Evolutionary conservation across 2,797 vertebrate genomes (phyloP).

Genomic region (Phataginus tetradactyla): DNA sequence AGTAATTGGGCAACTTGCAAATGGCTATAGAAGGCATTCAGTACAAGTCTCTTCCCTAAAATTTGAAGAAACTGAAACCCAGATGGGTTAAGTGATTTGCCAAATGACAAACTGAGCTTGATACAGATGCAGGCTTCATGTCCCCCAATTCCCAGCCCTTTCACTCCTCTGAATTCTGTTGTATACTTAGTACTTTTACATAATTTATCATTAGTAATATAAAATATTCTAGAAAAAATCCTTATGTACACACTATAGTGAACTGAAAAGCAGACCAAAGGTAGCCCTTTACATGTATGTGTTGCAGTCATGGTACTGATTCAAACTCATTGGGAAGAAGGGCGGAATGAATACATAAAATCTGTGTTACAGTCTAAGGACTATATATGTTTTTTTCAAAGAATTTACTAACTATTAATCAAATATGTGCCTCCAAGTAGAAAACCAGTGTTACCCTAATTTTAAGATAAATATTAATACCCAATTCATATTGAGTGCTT

Average conservation of each 20-base stretch:
- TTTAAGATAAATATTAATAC: conserved; percentile 17
- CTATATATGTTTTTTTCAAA: neutral
- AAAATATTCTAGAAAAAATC: neutral
- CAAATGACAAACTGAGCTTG: neutral
- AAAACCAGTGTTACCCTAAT: neutral
- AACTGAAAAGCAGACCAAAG: neutral
- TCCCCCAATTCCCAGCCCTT: neutral
- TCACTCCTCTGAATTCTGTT: neutral
- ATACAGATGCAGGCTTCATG: neutral
- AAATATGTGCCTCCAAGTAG: neutral
- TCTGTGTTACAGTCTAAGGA: neutral
- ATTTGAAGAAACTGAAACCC: conserved; percentile 9
- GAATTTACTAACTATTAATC: neutral
- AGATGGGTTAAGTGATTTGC: neutral
- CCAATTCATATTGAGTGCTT: neutral
- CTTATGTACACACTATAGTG: neutral
- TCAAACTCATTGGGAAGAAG: neutral
- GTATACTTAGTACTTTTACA: neutral
- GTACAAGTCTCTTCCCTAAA: neutral
- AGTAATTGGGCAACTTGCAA: neutral
- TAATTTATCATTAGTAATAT: neutral
- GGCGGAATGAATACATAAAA: neutral
- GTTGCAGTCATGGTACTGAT: neutral
- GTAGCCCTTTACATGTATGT: neutral
- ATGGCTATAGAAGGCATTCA: neutral